phyloP scores from a whole-genome alignment of 2,888 invertebrate species.

The Apodemia zela region DNA sequence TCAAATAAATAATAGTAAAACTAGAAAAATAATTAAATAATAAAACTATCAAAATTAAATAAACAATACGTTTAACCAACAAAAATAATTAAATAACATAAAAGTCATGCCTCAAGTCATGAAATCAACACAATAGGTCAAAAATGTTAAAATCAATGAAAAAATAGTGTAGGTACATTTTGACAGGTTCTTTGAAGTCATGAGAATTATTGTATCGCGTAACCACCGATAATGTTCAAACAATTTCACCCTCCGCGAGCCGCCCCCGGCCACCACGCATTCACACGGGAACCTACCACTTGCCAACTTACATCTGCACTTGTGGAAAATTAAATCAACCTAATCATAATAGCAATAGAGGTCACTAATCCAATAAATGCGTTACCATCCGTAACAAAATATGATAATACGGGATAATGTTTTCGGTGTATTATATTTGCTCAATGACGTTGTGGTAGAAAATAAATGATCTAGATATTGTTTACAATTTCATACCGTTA shows the following conservation, averaged over 20 bases:
- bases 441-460: slow-evolving; percentile 35
- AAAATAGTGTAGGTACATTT: not conserved
- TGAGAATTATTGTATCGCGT: slow-evolving; percentile 14
- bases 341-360: slow-evolving; percentile 24
- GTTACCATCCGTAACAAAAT: slow-evolving; percentile 35
- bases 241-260: slow-evolving; percentile 31
- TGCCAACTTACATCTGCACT: slow-evolving; percentile 17
- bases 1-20: too few relatives aligned
- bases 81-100: too few relatives aligned
- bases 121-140: not conserved
- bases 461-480: not conserved
- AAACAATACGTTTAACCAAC: too few relatives aligned
- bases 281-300: slow-evolving; percentile 58
- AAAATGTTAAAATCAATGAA: not conserved
- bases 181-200: slow-evolving; percentile 12
- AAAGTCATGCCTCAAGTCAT: not conserved
- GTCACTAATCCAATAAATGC: not conserved
- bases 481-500: not conserved
- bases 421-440: slow-evolving; percentile 45
- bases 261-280: slow-evolving; percentile 38
- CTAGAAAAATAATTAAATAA: too few relatives aligned
- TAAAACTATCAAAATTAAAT: too few relatives aligned
- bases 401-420: slow-evolving; percentile 39
- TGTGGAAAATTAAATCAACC: slow-evolving; percentile 29
- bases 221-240: slow-evolving; percentile 13